These are phyloP conservation scores for Enteromius radiatus DNA, from an alignment of 2,797 vertebrate genomes.

Conservation along the genomic window DNA sequence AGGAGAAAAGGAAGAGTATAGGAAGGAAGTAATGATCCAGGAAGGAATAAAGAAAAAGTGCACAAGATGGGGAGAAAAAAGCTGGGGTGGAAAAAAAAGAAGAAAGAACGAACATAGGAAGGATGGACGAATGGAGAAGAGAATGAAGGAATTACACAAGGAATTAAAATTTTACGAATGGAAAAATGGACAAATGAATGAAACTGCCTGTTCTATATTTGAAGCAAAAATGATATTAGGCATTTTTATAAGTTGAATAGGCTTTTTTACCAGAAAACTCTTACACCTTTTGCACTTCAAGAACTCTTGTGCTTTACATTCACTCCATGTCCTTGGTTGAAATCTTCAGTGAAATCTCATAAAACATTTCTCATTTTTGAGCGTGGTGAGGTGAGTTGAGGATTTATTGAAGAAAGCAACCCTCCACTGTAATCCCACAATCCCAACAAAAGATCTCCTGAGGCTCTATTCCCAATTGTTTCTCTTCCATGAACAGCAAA, in stretches of 20 bases:
- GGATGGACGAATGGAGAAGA: no score
- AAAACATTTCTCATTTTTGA: slow-evolving; percentile 33
- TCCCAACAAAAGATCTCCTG: slow-evolving; percentile 5
- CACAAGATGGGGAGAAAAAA: no score
- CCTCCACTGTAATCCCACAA: slow-evolving; percentile 32
- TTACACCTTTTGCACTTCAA: background rate
- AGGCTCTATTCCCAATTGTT: background rate
- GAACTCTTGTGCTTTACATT: background rate
- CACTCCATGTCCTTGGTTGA: slow-evolving; percentile 10
- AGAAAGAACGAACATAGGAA: no score
- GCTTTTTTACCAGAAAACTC: background rate
- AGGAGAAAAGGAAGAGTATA: background rate
- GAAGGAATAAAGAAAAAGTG: no score
- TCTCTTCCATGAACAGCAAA: background rate
- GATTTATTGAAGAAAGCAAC: slow-evolving; percentile 51
- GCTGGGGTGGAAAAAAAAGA: no score
- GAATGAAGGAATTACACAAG: no score
- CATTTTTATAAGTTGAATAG: background rate
- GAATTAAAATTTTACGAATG: no score
- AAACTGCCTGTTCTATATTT: background rate
- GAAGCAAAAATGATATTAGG: background rate
- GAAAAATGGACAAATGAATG: background rate
- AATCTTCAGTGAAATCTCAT: slow-evolving; percentile 23
- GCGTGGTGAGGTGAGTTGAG: background rate
- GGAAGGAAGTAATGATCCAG: background rate